phyloP scores from a whole-genome alignment of 2,888 invertebrate species.

The Danaus chrysippus region DNA sequence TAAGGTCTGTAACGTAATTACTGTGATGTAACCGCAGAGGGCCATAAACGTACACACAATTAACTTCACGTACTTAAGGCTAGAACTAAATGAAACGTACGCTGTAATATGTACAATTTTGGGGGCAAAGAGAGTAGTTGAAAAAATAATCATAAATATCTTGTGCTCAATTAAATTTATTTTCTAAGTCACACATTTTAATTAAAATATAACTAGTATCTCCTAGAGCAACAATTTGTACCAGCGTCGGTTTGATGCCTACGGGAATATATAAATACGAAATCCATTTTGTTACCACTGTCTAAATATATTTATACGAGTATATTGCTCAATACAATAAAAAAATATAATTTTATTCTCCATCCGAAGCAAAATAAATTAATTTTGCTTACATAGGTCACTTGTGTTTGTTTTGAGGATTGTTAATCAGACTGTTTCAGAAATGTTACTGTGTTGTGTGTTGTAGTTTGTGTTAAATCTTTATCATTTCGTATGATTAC shows the following conservation, averaged over 20 bases:
- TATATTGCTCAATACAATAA: constrained; percentile 2
- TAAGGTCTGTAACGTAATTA: constrained; percentile 35
- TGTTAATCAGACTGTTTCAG: constrained; percentile 20
- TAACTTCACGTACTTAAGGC: constrained; percentile 32
- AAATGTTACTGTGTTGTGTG: background rate
- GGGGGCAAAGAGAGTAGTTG: background rate
- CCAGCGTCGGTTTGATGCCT: background rate
- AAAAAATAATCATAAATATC: background rate
- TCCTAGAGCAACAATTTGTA: background rate
- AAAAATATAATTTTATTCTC: constrained; percentile 19
- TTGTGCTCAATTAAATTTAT: background rate
- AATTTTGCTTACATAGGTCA: constrained; percentile 24
- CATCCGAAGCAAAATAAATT: constrained; percentile 24
- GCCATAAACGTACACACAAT: constrained; percentile 36
- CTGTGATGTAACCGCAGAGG: constrained; percentile 36
- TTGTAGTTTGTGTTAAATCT: background rate
- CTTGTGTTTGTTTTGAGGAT: constrained; percentile 26
- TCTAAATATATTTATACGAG: constrained; percentile 9
- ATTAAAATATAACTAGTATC: background rate
- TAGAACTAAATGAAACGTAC: constrained; percentile 26
- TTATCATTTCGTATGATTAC: background rate
- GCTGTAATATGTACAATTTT: background rate
- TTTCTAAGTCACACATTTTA: background rate
- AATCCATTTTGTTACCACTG: constrained; percentile 8
- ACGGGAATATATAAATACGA: constrained; percentile 2